phyloP scores from a whole-genome alignment of 2,113 vertebrate species.

The Cheirogaleus medius region DNA sequence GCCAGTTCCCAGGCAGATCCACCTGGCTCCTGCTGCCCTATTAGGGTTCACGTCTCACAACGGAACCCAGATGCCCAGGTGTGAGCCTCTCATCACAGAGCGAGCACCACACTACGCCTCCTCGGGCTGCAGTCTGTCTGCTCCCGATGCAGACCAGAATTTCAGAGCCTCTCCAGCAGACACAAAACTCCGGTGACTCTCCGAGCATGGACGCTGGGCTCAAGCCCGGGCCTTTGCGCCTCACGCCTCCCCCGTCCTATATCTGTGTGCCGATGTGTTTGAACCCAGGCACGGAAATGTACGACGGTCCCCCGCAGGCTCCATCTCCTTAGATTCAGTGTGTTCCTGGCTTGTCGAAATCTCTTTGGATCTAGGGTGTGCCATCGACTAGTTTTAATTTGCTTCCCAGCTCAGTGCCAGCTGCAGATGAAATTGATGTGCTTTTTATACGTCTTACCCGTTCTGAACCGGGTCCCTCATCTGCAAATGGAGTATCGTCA shows the following conservation, averaged over 20 bases:
- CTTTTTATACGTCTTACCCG: background rate
- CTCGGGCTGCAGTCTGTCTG: background rate
- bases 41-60: background rate
- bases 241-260: background rate
- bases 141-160: background rate
- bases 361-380: background rate
- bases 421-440: background rate
- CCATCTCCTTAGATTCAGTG: background rate
- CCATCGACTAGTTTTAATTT: slow-evolving; percentile 20
- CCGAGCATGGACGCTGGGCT: rapidly evolving
- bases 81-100: background rate
- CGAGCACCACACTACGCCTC: rapidly evolving
- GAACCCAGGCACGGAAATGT: background rate
- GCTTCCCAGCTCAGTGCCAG: background rate
- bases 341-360: background rate
- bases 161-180: background rate
- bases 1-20: background rate
- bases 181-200: background rate
- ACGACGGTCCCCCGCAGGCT: background rate
- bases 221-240: background rate
- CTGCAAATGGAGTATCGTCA: too few species aligned
- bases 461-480: background rate
- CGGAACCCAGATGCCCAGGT: background rate
- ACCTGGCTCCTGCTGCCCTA: rapidly evolving
- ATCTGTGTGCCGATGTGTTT: background rate